A percentile compares a stretch with the other conserved stretches of the same genome.
These are phyloP conservation scores for Petrocephalus zakoni DNA, from an alignment of 2,113 vertebrate genomes.

Conservation along the genomic window DNA sequence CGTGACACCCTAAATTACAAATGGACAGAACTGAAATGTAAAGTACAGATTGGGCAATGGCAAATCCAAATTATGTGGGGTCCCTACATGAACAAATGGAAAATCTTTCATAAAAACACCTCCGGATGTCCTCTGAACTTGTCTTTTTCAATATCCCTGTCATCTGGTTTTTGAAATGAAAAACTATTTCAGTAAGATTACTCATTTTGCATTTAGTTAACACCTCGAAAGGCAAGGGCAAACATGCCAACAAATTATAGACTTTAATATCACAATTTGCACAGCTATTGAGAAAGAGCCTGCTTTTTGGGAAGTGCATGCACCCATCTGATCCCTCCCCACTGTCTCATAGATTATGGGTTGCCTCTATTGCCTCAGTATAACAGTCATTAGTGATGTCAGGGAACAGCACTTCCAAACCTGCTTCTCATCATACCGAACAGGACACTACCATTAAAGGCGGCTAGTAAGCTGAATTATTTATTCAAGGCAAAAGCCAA, in stretches of 20 bases:
- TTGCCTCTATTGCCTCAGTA: not conserved
- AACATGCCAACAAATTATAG: not conserved
- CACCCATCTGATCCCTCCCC: not conserved
- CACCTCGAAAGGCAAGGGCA: not conserved
- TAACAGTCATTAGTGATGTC: not conserved
- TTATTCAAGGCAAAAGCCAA: not conserved
- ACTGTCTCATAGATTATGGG: not conserved
- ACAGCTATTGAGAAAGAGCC: not conserved
- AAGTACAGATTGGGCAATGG: not conserved
- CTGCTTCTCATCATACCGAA: not conserved
- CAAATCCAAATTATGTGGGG: not conserved
- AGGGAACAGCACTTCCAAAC: not conserved
- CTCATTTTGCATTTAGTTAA: not conserved
- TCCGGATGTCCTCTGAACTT: not conserved
- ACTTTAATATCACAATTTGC: not conserved
- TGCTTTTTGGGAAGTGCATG: not conserved
- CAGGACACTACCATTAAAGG: not conserved
- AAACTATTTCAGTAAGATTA: not conserved
- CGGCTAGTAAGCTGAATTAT: not conserved
- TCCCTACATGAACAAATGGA: not conserved
- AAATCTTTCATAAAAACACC: not conserved
- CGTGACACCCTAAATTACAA: not conserved
- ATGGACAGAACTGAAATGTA: not conserved
- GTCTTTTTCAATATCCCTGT: not conserved
- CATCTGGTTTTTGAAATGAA: not conserved